Percentiles rank a stretch among this genome's conserved stretches.
These are phyloP conservation scores for Drosophila repletoides DNA, from an alignment of 1,140 invertebrate genomes.

Conservation along the genomic window DNA sequence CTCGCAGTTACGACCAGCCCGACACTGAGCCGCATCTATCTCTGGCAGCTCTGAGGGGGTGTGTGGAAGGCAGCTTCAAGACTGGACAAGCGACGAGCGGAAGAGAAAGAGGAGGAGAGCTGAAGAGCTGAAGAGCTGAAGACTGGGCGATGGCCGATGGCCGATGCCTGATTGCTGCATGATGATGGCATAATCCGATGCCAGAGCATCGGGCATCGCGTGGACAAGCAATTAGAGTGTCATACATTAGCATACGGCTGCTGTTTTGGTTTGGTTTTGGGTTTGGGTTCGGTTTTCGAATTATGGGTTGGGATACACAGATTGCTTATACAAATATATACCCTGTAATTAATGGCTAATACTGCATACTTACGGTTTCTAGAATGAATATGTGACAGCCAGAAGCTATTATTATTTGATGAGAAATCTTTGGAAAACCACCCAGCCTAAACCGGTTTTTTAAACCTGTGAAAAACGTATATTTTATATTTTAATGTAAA, in stretches of 20 bases:
- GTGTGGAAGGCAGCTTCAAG: not conserved
- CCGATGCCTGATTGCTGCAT: not conserved
- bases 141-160: not conserved
- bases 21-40: conserved; percentile 15
- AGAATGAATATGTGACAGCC: too few species aligned
- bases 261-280: conserved; percentile 12
- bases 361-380: too few species aligned
- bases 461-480: too few species aligned
- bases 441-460: too few species aligned
- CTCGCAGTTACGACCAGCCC: not conserved
- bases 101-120: not conserved
- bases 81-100: not conserved
- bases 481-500: too few species aligned
- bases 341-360: too few species aligned
- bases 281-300: not conserved
- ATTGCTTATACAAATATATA: too few species aligned
- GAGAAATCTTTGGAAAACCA: too few species aligned
- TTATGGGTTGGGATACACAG: too few species aligned
- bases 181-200: conserved; percentile 57
- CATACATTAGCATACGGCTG: conserved; percentile 40
- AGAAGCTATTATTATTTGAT: too few species aligned
- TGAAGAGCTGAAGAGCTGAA: not conserved
- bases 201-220: conserved; percentile 55
- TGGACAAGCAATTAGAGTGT: conserved; percentile 71
- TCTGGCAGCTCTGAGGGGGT: not conserved